Percentiles rank a stretch among this genome's conserved stretches.
Evolutionary conservation across 2,797 vertebrate species (phyloP).

Genomic region (Alcedo atthis): DNA sequence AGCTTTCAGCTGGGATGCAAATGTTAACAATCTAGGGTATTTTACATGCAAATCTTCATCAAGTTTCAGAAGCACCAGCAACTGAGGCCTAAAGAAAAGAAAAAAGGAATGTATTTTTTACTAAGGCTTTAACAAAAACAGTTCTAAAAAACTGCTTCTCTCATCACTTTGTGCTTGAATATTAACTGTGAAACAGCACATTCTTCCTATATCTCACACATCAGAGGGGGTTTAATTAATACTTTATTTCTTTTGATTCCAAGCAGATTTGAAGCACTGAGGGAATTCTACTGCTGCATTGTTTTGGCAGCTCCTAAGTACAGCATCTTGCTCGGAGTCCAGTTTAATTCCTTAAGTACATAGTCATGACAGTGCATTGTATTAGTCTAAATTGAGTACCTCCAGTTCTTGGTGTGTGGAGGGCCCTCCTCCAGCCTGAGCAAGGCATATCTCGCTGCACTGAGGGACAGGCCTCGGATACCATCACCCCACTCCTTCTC

Average conservation of each 20-base stretch:
- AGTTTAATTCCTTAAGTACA: background rate
- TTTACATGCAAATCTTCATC: slow-evolving; percentile 97
- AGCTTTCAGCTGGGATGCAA: slow-evolving; percentile 96
- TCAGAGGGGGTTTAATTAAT: background rate
- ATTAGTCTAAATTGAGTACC: slow-evolving; percentile 72
- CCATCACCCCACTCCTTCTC: slow-evolving; percentile 99
- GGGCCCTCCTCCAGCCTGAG: slow-evolving; percentile 93
- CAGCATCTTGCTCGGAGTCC: background rate
- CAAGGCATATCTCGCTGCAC: slow-evolving; percentile 91
- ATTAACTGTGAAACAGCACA: background rate
- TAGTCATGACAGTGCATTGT: background rate
- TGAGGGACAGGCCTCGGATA: slow-evolving; percentile 94
- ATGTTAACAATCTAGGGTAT: slow-evolving; percentile 94
- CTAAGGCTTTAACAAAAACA: background rate
- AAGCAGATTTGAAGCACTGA: background rate
- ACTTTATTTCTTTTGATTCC: background rate
- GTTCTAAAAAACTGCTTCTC: background rate
- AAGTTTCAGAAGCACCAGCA: slow-evolving; percentile 93
- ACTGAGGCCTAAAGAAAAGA: slow-evolving; percentile 85
- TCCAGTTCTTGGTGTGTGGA: slow-evolving; percentile 99
- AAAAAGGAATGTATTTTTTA: background rate
- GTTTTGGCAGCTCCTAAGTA: background rate
- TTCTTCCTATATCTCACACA: background rate
- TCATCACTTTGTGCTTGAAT: background rate
- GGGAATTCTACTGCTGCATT: background rate